Evolutionary conservation across 2,113 vertebrate genomes (phyloP), one percentile per base, ranked within the genome.

Genomic region (Clinocottus analis): DNA sequence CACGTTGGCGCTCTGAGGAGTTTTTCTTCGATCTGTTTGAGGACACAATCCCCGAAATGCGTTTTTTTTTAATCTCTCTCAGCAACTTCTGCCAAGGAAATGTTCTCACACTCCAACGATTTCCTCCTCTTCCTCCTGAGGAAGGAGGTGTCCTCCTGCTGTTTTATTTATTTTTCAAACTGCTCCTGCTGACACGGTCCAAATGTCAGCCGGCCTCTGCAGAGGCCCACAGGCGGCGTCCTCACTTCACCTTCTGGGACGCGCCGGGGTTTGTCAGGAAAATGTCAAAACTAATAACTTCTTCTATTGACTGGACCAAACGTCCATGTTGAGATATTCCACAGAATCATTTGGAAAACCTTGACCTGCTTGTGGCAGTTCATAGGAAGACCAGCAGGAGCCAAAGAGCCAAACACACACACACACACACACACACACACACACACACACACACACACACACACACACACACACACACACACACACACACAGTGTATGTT

Each of bases 1-100:
- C 60, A 69, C 37, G 55, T 84, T 80, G 81, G 84, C 72, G 63
- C 45, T n/a, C n/a, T n/a, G n/a, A 8, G n/a, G 27, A 79, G 60
- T 51, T 63, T 37, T 45, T 74, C 70, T 72, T 56, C 0, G 14
- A 27, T 41, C 1, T 19, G 43, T 74, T 37, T 68, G 56, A 76
- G 39, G 56, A 74, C 27, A 53, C 16, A 61, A 62, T 64, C 73
- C 13, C 21, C 3, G n/a, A 78, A 79, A 69, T 74, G 31, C 13
- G 65, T 23, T 51, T 59, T 69, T 75, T 65, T 72, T 33, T 33
- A 76, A n/a, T 71, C 31, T 25, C 39, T 49, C 31, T 39, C 56
- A 64, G 71, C 47, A 43, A 33, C 64, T 16, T 33, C 37, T 61
- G 65, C 72, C 53, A 76, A 56, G 12, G 37, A 74, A 16, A 67